Evolutionary conservation across 1,140 invertebrate species (phyloP).

Genomic region (Diachasma alloeum): DNA sequence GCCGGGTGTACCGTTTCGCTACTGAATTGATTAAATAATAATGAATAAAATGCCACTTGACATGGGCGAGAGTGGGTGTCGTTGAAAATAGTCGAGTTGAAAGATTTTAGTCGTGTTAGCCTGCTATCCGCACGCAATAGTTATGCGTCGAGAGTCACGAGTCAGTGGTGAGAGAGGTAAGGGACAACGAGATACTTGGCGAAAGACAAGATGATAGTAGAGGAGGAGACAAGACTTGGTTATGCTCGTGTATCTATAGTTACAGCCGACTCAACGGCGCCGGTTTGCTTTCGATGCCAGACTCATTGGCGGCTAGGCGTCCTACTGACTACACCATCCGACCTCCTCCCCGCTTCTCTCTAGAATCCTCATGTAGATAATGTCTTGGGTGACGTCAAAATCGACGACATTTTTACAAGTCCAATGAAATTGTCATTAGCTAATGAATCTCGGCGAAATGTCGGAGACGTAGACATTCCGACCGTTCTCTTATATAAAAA

Average conservation of each 20-base stretch:
- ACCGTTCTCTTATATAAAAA: too few species aligned
- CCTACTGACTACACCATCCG: slow-evolving; percentile 42
- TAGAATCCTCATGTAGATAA: background rate
- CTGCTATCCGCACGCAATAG: background rate
- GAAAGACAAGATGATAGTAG: slow-evolving; percentile 2
- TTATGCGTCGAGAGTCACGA: background rate
- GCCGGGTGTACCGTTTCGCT: too few species aligned
- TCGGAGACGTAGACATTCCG: too few species aligned
- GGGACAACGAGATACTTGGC: background rate
- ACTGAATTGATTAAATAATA: background rate
- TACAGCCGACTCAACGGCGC: slow-evolving; percentile 46
- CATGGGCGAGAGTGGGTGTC: background rate
- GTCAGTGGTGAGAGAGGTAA: slow-evolving; percentile 4
- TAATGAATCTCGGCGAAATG: background rate
- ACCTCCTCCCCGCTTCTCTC: background rate
- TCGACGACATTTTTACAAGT: background rate
- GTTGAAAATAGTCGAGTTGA: background rate
- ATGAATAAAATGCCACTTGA: too few species aligned
- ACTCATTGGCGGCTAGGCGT: slow-evolving; percentile 56
- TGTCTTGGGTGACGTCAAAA: background rate
- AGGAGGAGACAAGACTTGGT: background rate
- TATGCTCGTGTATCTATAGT: background rate
- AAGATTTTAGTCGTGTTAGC: too few species aligned
- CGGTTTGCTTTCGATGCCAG: slow-evolving; percentile 52
- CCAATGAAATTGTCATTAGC: background rate